Conservation (phyloP, 1,140 invertebrate species). For the Drosophila neocordata region DNA sequence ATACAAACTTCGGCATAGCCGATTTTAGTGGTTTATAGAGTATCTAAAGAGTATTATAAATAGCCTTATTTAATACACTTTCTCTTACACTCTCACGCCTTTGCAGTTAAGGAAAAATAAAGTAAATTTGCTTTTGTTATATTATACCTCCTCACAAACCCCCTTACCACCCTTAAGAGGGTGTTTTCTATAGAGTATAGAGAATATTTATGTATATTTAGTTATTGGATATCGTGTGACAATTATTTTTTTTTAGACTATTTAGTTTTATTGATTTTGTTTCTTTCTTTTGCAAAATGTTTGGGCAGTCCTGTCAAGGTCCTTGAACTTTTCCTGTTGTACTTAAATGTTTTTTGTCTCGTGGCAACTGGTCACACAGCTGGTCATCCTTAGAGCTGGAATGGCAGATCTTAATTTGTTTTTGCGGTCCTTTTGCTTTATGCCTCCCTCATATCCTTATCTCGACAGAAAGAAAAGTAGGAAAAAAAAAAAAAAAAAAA, state of each 20-base stretch:
- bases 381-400: background rate
- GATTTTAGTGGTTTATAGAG: too few species aligned
- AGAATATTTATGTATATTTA: background rate
- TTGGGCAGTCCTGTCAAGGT: background rate
- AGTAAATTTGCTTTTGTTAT: background rate
- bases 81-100: too few species aligned
- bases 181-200: too few species aligned
- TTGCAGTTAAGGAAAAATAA: background rate
- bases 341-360: background rate
- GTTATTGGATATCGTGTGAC: constrained; percentile 5
- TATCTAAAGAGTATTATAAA: too few species aligned
- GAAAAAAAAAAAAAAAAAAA: background rate
- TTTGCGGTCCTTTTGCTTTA: background rate
- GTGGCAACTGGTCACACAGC: background rate
- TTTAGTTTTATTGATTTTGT: background rate
- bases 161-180: too few species aligned
- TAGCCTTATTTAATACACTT: too few species aligned
- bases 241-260: background rate
- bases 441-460: background rate
- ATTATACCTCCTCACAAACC: too few species aligned
- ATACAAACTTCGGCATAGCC: too few species aligned
- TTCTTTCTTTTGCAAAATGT: background rate
- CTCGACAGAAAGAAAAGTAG: background rate
- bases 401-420: constrained; percentile 8
- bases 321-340: background rate